Percentiles rank a stretch among this genome's conserved stretches.
These are phyloP conservation scores for Metridium senile DNA, from an alignment of 92 coral and sea anemone genomes.

Conservation along the genomic window DNA sequence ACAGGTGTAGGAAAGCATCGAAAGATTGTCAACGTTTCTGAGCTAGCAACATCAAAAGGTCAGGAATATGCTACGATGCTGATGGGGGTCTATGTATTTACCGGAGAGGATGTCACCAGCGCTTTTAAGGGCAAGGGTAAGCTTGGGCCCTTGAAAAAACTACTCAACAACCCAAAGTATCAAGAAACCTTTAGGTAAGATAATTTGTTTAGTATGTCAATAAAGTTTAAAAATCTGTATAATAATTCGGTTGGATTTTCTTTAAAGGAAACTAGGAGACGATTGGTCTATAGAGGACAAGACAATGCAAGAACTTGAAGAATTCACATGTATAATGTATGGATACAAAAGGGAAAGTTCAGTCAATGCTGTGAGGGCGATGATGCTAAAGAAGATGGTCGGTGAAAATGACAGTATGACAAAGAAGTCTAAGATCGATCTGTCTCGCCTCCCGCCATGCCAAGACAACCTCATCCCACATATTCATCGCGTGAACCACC, in stretches of 20 bases:
- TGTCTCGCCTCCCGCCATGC: constrained; percentile 58
- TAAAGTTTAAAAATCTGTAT: background rate
- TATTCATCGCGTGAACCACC: constrained; percentile 44
- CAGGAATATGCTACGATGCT: constrained; percentile 45
- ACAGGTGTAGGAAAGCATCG: constrained; percentile 62
- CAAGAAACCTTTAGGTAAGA: constrained; percentile 38
- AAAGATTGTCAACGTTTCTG: constrained; percentile 43
- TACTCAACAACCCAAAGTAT: constrained; percentile 36
- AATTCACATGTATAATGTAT: constrained; percentile 42
- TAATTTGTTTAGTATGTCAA: constrained; percentile 14
- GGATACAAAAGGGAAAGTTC: constrained; percentile 36
- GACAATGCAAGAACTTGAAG: constrained; percentile 22
- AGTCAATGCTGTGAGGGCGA: constrained; percentile 28
- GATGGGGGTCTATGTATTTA: constrained; percentile 59
- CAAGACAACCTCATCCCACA: constrained; percentile 50
- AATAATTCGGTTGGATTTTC: background rate
- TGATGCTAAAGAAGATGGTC: constrained; percentile 41
- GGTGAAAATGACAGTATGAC: constrained; percentile 35
- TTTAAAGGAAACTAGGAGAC: constrained; percentile 51
- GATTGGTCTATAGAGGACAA: constrained; percentile 50
- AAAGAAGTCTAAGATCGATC: constrained; percentile 38
- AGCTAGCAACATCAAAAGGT: constrained; percentile 37
- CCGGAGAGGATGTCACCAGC: constrained; percentile 61
- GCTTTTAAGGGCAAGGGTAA: constrained; percentile 70
- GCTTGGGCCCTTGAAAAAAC: constrained; percentile 47